Conservation (phyloP, 2,888 invertebrate species). For the Orthosia incerta region DNA sequence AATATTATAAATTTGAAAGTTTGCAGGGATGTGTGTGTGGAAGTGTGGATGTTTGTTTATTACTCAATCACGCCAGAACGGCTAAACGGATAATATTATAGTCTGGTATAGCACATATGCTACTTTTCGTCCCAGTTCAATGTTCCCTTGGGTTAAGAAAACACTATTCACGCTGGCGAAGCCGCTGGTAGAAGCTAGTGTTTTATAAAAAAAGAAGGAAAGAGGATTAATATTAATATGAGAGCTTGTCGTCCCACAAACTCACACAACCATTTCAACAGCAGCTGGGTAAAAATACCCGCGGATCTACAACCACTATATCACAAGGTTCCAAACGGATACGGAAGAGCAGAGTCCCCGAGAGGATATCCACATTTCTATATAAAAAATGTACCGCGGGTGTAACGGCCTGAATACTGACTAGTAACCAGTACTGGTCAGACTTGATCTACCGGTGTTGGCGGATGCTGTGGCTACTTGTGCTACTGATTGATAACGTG, state of each 20-base stretch:
- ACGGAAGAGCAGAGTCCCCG: constrained; percentile 32
- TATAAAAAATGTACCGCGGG: constrained; percentile 34
- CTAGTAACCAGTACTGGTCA: constrained; percentile 2
- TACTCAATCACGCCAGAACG: too few relatives aligned
- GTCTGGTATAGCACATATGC: too few relatives aligned
- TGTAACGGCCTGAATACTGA: constrained; percentile 41
- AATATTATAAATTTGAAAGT: too few relatives aligned
- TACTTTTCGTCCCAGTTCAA: too few relatives aligned
- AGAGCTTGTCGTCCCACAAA: too few relatives aligned
- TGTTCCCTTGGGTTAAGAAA: too few relatives aligned
- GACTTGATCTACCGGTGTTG: constrained; percentile 49
- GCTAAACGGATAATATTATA: too few relatives aligned
- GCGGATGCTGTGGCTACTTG: constrained; percentile 38
- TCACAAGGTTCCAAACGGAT: constrained; percentile 25
- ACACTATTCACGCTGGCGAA: too few relatives aligned
- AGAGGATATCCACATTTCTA: constrained; percentile 54
- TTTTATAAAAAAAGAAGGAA: not conserved
- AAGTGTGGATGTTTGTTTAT: too few relatives aligned
- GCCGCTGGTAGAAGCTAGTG: not conserved
- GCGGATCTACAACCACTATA: not conserved
- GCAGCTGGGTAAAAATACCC: not conserved
- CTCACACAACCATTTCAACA: too few relatives aligned
- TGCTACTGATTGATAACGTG: constrained; percentile 10
- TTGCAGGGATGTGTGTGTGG: too few relatives aligned
- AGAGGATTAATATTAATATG: too few relatives aligned